These are phyloP conservation scores for Palloptera scutellata DNA, from an alignment of 2,888 invertebrate species.

Conservation along the genomic window DNA sequence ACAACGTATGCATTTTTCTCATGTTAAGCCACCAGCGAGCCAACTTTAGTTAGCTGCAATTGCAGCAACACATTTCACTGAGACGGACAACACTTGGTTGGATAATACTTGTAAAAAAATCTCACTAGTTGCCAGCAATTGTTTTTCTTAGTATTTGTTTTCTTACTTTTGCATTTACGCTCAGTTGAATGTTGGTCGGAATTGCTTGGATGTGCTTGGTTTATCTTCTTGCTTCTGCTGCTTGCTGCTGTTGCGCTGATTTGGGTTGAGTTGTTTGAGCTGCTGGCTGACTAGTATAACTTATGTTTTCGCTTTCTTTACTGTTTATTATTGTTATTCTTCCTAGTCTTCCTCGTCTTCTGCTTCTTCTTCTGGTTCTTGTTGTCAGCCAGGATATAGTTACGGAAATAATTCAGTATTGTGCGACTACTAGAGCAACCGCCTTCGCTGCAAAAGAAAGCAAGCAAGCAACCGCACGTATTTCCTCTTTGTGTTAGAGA, in stretches of 20 bases:
- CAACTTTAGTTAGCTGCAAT: not conserved
- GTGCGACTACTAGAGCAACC: conserved; percentile 28
- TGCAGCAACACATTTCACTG: not conserved
- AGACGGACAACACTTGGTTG: too few species aligned
- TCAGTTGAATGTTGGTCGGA: conserved; percentile 10
- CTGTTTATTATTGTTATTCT: not conserved
- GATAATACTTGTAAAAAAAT: too few species aligned
- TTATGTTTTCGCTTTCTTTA: not conserved
- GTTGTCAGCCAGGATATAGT: conserved; percentile 4
- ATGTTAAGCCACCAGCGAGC: too few species aligned
- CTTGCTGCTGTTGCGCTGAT: too few species aligned
- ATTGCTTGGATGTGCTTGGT: conserved; percentile 1
- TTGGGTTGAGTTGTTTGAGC: too few species aligned
- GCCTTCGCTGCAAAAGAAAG: conserved; percentile 9
- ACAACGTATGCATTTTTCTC: too few species aligned
- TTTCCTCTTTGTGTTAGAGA: not conserved
- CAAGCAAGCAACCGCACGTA: conserved; percentile 1
- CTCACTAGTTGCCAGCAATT: too few species aligned
- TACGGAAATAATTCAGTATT: conserved; percentile 21
- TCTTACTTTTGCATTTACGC: not conserved
- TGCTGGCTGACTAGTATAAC: not conserved
- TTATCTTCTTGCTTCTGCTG: not conserved
- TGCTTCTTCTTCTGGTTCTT: not conserved
- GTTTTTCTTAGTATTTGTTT: too few species aligned
- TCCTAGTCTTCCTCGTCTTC: not conserved